Conservation (phyloP, 1,140 invertebrate species). For the Gonatopus flavifemur region DNA sequence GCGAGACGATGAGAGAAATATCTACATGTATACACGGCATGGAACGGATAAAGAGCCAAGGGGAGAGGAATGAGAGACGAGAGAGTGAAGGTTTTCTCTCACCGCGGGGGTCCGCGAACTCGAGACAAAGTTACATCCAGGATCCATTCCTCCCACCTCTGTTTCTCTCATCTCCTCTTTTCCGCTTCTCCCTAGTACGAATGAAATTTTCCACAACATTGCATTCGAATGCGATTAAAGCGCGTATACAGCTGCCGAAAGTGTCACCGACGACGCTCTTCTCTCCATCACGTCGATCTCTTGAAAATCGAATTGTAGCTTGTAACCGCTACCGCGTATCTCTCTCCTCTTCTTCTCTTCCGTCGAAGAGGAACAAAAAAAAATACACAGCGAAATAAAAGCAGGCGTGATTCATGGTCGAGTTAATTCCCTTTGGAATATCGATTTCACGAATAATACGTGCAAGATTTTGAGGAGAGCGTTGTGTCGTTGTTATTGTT, state of each 20-base stretch:
- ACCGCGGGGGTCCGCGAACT: constrained; percentile 44
- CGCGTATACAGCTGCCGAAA: constrained; percentile 28
- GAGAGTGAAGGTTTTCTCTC: constrained; percentile 11
- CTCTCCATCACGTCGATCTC: constrained; percentile 14
- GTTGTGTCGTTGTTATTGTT: too few species aligned
- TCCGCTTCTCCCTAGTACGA: constrained; percentile 25
- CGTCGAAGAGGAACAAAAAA: background rate
- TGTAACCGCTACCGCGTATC: constrained; percentile 27
- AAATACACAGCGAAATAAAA: constrained; percentile 9
- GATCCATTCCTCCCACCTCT: constrained; percentile 26
- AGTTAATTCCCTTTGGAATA: constrained; percentile 39
- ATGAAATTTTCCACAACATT: constrained; percentile 61
- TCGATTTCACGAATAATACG: too few species aligned
- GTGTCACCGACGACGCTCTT: too few species aligned
- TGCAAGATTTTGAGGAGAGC: too few species aligned
- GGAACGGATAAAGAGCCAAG: constrained; percentile 13
- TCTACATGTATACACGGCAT: constrained; percentile 2
- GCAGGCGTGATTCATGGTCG: constrained; percentile 40
- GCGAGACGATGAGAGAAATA: constrained; percentile 19
- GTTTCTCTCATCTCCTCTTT: constrained; percentile 1
- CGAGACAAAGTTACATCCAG: constrained; percentile 57
- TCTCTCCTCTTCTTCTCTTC: constrained; percentile 8
- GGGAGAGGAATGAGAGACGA: constrained; percentile 1
- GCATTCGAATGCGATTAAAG: constrained; percentile 59
- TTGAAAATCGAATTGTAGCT: constrained; percentile 55